Base-by-base conservation (phyloP, 1,140 invertebrate genomes). In the Lordiphosa clarofinis region DNA sequence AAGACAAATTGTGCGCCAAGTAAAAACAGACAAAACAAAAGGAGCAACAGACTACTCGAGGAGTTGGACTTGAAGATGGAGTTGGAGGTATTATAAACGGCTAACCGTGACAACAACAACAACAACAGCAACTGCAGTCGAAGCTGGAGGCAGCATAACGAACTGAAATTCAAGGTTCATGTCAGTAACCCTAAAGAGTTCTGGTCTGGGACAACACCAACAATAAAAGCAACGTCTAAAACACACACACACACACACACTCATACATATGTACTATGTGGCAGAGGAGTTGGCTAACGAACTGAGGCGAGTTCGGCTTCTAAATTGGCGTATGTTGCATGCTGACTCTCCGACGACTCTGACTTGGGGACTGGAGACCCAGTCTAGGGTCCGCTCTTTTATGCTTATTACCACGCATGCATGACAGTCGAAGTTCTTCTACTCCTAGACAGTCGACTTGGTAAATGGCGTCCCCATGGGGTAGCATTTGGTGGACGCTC, bases 91-190 rank as follows among this genome's bases (percentile, higher is more conserved):
- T 55, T 43, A 60, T 60, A 69, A 66, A 66, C 68, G 66, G 66
- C 66, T 69, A 55, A 55, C 40, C 39, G 53, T 44, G 53, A 44
- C 55, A 57, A 56, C 37, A 43, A 28, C 38, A 48, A 39, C 42
- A 42, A 11, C 64, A 59, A 42, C 49, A 50, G 58, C 69, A 35
- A 42, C 36, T 55, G 52, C 52, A 61, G 44, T 49, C 35, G 42
- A 39, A 44, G 58, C 54, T 62, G 54, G 44, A 68, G 44, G 64
- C 68, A 82, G 68, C 73, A 82, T 73, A 84, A 82, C 73, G 68
- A 82, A 82, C 78, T 73, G 36, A 84, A 73, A 82, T 66, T 84
- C 78, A 84, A 84, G 78, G 78, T 84, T 84, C 78, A 78, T 84
- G 78, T 84, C 78, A 84, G 78, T 84, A 84, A 84, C 78, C 78